Percentiles rank a stretch among this genome's conserved stretches.
phyloP scores from a whole-genome alignment of 2,888 invertebrate species.

The Coremacera marginata region DNA sequence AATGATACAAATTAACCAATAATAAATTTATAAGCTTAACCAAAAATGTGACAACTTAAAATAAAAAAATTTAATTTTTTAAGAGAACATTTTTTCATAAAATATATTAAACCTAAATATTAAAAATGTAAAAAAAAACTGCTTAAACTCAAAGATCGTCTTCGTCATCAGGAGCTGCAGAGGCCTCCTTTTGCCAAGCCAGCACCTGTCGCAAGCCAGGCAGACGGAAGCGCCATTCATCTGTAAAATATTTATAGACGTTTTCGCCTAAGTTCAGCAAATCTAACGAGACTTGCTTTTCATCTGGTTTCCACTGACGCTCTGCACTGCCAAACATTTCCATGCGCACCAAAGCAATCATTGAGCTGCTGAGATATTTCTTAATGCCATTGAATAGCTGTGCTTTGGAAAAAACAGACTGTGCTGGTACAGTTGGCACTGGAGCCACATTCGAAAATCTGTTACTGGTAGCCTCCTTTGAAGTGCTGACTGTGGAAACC shows the following conservation, averaged over 20 bases:
- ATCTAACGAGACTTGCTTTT: conserved; percentile 61
- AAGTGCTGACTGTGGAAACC: conserved; percentile 47
- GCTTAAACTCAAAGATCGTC: conserved; percentile 52
- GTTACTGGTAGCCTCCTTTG: conserved; percentile 3
- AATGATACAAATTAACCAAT: no score
- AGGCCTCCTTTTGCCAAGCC: conserved; percentile 56
- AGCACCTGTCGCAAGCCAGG: conserved; percentile 60
- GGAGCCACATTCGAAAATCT: not conserved
- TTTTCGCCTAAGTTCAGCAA: conserved; percentile 61
- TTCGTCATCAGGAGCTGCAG: conserved; percentile 48
- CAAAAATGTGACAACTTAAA: no score
- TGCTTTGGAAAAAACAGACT: conserved; percentile 53
- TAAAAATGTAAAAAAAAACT: not conserved
- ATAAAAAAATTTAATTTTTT: no score
- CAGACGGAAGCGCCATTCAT: conserved; percentile 67
- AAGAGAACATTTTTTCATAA: no score
- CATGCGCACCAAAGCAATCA: conserved; percentile 67
- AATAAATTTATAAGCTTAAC: no score
- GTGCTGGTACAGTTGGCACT: not conserved
- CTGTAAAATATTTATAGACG: conserved; percentile 62
- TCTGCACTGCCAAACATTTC: conserved; percentile 67
- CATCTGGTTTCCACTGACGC: conserved; percentile 65
- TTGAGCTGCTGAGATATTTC: conserved; percentile 64
- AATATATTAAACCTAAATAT: no score
- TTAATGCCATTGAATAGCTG: conserved; percentile 67